A percentile compares a stretch with the other conserved stretches of the same genome.
Conservation (phyloP, 2,888 invertebrate genomes). For the Agriopis marginaria region DNA sequence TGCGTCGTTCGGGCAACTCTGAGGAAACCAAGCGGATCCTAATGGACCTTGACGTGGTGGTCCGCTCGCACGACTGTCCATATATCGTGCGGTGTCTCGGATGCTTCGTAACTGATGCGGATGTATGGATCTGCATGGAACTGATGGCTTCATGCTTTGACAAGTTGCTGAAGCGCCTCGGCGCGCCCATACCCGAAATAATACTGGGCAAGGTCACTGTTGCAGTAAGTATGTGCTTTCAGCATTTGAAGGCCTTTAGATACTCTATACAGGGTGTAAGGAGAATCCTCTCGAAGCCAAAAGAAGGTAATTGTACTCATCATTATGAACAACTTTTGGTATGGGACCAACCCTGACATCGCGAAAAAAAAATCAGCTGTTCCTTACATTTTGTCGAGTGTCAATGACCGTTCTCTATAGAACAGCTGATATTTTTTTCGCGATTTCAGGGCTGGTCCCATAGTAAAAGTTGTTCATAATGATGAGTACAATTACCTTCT, state of each 20-base stretch:
- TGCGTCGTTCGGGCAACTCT: slow-evolving; percentile 98
- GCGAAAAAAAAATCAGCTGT: no score
- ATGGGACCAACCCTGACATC: no score
- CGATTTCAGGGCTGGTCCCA: no score
- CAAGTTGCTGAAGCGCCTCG: slow-evolving; percentile 95
- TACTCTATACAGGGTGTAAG: no score
- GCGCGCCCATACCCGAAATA: slow-evolving; percentile 96
- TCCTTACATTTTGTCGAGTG: no score
- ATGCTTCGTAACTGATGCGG: slow-evolving; percentile 98
- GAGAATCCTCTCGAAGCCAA: no score
- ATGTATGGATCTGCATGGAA: slow-evolving; percentile 99
- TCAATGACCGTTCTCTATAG: no score
- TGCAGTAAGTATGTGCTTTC: slow-evolving; percentile 88
- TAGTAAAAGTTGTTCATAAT: no score
- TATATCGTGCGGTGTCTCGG: slow-evolving; percentile 99
- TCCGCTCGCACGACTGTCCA: slow-evolving; percentile 98
- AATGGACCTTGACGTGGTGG: slow-evolving; percentile 99
- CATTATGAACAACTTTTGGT: no score
- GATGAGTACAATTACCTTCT: no score
- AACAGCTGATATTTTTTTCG: no score
- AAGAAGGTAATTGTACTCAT: no score
- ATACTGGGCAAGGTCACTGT: slow-evolving; percentile 99
- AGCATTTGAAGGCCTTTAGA: neutral
- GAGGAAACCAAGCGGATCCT: slow-evolving; percentile 99
- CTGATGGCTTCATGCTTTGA: slow-evolving; percentile 99